phyloP scores from a whole-genome alignment of 2,888 invertebrate genomes.

The Eurytoma adleriae region DNA sequence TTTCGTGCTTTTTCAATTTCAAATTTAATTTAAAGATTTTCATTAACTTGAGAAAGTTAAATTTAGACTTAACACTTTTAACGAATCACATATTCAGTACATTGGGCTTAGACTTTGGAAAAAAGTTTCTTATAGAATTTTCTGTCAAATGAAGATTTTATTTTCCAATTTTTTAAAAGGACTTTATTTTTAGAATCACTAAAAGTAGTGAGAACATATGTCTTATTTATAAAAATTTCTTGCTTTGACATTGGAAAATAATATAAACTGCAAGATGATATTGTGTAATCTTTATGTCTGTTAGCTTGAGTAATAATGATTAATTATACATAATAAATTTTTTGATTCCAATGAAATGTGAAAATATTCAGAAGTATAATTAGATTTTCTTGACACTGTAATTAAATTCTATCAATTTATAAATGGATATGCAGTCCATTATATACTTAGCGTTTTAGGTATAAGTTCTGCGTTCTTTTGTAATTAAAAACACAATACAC shows the following conservation, averaged over 20 bases:
- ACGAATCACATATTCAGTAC: not conserved
- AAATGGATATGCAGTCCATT: conserved; percentile 25
- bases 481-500: conserved; percentile 56
- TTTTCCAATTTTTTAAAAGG: conserved; percentile 28
- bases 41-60: conserved; percentile 24
- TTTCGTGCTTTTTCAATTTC: conserved; percentile 18
- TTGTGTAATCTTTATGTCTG: conserved; percentile 5
- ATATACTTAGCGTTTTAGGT: conserved; percentile 62
- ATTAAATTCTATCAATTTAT: conserved; percentile 12
- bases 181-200: conserved; percentile 27
- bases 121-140: conserved; percentile 25
- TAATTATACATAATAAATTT: not conserved
- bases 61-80: conserved; percentile 16
- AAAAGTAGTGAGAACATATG: not conserved
- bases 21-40: conserved; percentile 1
- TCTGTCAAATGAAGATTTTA: not conserved
- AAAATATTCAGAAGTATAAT: not conserved
- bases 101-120: conserved; percentile 5
- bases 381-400: not conserved
- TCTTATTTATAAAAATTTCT: conserved; percentile 43
- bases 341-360: conserved; percentile 30
- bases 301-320: conserved; percentile 9
- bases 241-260: conserved; percentile 52
- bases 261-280: conserved; percentile 8
- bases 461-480: conserved; percentile 73